Conservation (phyloP, 2,113 vertebrate genomes). For the Sisor rabdophorus region DNA sequence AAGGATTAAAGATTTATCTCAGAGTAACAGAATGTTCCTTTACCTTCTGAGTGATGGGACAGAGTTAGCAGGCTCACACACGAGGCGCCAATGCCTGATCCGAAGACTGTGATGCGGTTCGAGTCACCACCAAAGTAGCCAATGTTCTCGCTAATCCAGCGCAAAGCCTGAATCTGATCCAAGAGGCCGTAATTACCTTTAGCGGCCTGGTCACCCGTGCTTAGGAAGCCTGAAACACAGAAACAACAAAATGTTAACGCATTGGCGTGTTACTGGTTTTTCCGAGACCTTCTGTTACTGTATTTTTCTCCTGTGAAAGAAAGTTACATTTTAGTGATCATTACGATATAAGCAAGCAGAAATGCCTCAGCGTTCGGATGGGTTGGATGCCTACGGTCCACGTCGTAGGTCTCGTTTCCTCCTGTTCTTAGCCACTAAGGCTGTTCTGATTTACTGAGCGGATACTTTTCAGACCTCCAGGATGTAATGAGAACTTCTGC, state of each 20-base stretch:
- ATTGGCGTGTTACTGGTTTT: neutral
- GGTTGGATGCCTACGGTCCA: neutral
- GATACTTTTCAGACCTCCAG: neutral
- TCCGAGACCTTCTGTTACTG: neutral
- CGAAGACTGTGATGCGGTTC: conserved; percentile 93
- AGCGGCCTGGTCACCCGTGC: conserved; percentile 96
- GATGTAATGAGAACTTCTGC: neutral
- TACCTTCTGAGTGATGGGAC: conserved; percentile 98
- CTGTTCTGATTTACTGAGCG: neutral
- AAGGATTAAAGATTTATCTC: conserved; percentile 1
- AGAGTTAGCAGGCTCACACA: conserved; percentile 97
- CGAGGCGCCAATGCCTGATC: conserved; percentile 93
- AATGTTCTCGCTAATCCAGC: conserved; percentile 98
- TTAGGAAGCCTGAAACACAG: conserved; percentile 84
- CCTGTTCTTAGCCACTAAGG: neutral
- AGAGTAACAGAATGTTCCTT: conserved; percentile 1
- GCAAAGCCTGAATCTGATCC: conserved; percentile 96
- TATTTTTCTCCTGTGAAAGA: neutral
- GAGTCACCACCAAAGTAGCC: conserved; percentile 98
- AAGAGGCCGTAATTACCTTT: conserved; percentile 97
- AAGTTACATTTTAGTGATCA: neutral
- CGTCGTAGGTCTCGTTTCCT: neutral
- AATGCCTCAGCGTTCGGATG: neutral
- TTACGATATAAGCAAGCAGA: neutral
- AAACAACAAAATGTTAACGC: neutral